Conservation (phyloP, 2,888 invertebrate species). For the Rhingia campestris region DNA sequence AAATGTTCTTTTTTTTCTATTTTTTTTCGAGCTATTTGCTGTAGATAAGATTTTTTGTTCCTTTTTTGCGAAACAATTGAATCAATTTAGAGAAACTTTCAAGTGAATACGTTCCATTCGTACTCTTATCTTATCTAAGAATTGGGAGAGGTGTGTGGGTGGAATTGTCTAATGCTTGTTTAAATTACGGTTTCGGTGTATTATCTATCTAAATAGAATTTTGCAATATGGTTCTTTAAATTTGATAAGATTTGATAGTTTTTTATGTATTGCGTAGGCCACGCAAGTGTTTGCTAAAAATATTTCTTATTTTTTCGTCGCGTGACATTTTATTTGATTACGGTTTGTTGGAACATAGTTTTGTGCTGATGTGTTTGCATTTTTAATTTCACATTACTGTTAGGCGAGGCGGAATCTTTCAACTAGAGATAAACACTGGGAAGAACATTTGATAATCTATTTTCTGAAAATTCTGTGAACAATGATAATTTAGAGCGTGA, state of each 20-base stretch:
- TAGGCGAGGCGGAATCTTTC: too few relatives aligned
- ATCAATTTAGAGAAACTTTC: slow-evolving; percentile 37
- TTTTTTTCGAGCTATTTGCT: not conserved
- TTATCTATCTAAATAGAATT: slow-evolving; percentile 24
- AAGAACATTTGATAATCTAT: too few relatives aligned
- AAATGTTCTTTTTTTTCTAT: not conserved
- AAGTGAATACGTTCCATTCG: slow-evolving; percentile 34
- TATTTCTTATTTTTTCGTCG: too few relatives aligned
- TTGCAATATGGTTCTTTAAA: slow-evolving; percentile 23
- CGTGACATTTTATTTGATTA: too few relatives aligned
- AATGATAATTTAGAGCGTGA: too few relatives aligned
- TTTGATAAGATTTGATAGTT: slow-evolving; percentile 24
- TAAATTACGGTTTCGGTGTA: not conserved
- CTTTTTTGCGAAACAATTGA: slow-evolving; percentile 55
- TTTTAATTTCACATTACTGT: too few relatives aligned
- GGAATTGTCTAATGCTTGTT: slow-evolving; percentile 23
- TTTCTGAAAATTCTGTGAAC: too few relatives aligned
- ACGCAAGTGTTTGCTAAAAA: not conserved
- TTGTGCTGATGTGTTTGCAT: too few relatives aligned
- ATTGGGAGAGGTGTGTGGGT: slow-evolving; percentile 35
- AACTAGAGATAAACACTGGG: too few relatives aligned
- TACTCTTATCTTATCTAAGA: slow-evolving; percentile 42
- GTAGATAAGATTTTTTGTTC: slow-evolving; percentile 28
- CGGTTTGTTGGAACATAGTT: too few relatives aligned
- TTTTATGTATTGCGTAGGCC: not conserved